phyloP scores from a whole-genome alignment of 1,140 invertebrate genomes.

The Ctenoplectra terminalis region DNA sequence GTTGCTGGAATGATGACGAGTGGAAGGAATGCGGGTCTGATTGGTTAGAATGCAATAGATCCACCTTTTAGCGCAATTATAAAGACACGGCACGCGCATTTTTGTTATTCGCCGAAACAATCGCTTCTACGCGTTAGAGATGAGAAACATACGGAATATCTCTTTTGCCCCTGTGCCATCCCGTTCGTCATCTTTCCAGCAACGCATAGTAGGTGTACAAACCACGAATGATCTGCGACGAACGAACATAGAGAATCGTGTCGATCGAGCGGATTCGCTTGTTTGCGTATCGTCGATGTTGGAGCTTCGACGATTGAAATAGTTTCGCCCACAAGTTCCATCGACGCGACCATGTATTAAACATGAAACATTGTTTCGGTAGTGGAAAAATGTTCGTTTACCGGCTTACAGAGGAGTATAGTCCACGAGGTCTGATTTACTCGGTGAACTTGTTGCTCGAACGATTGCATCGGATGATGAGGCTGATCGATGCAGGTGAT shows the following conservation, averaged over 20 bases:
- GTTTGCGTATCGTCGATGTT: constrained; percentile 2
- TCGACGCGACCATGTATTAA: constrained; percentile 35
- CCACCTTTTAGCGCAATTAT: too few relatives aligned
- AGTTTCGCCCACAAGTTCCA: constrained; percentile 1
- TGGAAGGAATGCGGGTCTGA: too few relatives aligned
- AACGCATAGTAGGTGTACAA: constrained; percentile 16
- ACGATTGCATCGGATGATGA: background rate
- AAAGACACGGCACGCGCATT: too few relatives aligned
- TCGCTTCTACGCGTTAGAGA: too few relatives aligned
- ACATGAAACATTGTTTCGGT: constrained; percentile 56
- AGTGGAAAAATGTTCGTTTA: constrained; percentile 1
- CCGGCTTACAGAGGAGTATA: background rate
- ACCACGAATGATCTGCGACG: constrained; percentile 24
- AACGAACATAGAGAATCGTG: constrained; percentile 23
- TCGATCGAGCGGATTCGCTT: constrained; percentile 38
- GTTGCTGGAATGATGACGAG: too few relatives aligned
- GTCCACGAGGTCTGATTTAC: background rate
- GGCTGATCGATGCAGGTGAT: constrained; percentile 15
- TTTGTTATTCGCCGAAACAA: too few relatives aligned
- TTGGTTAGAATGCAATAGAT: too few relatives aligned
- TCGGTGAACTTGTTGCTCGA: background rate
- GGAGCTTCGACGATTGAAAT: constrained; percentile 2
- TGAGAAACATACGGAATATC: too few relatives aligned
- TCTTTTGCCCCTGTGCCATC: too few relatives aligned
- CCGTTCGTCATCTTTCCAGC: too few relatives aligned